phyloP scores from a whole-genome alignment of 2,113 vertebrate species.

The Indri indri region DNA sequence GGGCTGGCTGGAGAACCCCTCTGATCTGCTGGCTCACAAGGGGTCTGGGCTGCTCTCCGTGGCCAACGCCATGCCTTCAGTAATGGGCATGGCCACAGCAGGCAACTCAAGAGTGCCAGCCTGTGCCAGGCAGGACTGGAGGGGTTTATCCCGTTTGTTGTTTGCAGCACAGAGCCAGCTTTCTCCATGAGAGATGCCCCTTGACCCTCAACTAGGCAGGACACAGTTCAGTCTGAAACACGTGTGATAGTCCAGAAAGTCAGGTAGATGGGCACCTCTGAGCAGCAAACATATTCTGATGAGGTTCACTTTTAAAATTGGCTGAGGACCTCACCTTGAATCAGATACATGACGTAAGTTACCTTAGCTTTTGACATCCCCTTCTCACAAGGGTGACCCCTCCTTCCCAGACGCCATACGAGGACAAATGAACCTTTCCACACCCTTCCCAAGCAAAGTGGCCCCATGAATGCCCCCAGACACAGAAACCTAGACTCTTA shows the following conservation, averaged over 20 bases:
- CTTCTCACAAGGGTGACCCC: not conserved
- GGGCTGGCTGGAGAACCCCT: not conserved
- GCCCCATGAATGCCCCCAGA: slow-evolving; percentile 14
- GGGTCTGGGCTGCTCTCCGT: not conserved
- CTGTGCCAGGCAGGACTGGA: not conserved
- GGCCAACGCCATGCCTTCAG: not conserved
- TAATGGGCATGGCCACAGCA: not conserved
- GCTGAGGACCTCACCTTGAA: not conserved
- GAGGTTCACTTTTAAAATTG: not conserved
- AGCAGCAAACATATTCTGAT: not conserved
- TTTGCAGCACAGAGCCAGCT: not conserved
- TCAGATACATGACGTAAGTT: not conserved
- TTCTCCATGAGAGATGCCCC: not conserved
- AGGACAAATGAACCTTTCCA: not conserved
- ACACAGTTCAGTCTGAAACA: not conserved
- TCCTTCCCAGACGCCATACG: not conserved
- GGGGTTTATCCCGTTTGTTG: not conserved
- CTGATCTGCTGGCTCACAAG: not conserved
- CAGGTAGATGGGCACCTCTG: not conserved
- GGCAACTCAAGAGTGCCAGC: not conserved
- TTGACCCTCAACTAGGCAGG: not conserved
- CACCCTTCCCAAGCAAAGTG: not conserved
- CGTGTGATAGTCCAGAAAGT: rapidly evolving
- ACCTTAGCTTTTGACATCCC: not conserved
- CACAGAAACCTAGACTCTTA: slow-evolving; percentile 64